A percentile compares a stretch with the other conserved stretches of the same genome.
phyloP scores from a whole-genome alignment of 2,113 vertebrate genomes.

The Psettodes erumei region DNA sequence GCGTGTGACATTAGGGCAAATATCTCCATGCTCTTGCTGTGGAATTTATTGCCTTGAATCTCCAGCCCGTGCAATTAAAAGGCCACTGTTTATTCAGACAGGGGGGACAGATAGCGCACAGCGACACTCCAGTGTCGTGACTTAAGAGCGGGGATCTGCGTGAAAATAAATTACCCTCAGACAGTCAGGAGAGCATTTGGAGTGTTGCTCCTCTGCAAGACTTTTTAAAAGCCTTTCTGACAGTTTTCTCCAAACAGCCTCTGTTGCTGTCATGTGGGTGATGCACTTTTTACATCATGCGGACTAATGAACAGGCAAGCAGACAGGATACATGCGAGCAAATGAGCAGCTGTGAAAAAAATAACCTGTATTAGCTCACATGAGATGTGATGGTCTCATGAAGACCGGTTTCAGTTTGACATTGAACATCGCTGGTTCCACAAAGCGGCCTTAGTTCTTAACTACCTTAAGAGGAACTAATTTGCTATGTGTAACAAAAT shows the following conservation, averaged over 20 bases:
- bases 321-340: background rate
- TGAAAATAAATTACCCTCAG: conserved; percentile 56
- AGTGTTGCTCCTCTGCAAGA: conserved; percentile 23
- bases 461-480: background rate
- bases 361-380: background rate
- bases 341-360: conserved; percentile 16
- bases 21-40: conserved; percentile 14
- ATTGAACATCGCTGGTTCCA: background rate
- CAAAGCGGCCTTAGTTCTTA: conserved; percentile 8
- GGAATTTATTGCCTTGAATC: conserved; percentile 46
- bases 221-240: conserved; percentile 22
- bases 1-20: conserved; percentile 3
- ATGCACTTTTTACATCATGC: conserved; percentile 44
- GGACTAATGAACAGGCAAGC: conserved; percentile 23
- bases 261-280: conserved; percentile 38
- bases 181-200: conserved; percentile 44
- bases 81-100: conserved; percentile 47
- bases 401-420: background rate
- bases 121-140: conserved; percentile 45
- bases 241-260: conserved; percentile 31
- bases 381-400: background rate
- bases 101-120: conserved; percentile 12
- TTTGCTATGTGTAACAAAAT: conserved; percentile 1
- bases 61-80: conserved; percentile 65
- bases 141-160: conserved; percentile 37